phyloP scores from a whole-genome alignment of 2,113 vertebrate genomes.

The Actinemys pallida region DNA sequence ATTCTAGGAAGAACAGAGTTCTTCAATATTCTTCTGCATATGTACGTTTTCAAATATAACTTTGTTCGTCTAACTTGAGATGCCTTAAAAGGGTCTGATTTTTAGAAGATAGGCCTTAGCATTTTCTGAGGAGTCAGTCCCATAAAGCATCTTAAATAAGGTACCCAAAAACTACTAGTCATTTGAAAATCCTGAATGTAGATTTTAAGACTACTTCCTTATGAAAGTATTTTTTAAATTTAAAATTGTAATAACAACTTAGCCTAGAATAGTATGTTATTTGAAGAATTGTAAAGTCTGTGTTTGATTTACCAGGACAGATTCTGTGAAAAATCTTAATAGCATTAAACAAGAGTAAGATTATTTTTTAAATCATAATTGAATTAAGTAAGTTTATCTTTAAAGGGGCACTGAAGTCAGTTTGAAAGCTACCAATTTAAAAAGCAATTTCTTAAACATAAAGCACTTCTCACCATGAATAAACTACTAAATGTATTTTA shows the following conservation, averaged over 20 bases:
- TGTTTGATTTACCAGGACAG: background rate
- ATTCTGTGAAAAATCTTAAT: background rate
- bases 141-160: background rate
- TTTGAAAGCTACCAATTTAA: background rate
- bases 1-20: background rate
- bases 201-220: background rate
- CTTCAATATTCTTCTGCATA: background rate
- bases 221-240: background rate
- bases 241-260: background rate
- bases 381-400: background rate
- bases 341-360: background rate
- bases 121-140: background rate
- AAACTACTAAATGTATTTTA: background rate
- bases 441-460: background rate
- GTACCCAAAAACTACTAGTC: background rate
- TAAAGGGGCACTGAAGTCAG: background rate
- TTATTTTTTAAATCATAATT: background rate
- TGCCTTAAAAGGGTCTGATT: background rate
- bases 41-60: background rate
- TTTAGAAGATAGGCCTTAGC: background rate
- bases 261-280: background rate
- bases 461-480: background rate
- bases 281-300: background rate
- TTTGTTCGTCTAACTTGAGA: background rate
- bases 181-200: background rate